Base-by-base conservation (phyloP, 2,888 invertebrate genomes). In the Dynastes tityus region DNA sequence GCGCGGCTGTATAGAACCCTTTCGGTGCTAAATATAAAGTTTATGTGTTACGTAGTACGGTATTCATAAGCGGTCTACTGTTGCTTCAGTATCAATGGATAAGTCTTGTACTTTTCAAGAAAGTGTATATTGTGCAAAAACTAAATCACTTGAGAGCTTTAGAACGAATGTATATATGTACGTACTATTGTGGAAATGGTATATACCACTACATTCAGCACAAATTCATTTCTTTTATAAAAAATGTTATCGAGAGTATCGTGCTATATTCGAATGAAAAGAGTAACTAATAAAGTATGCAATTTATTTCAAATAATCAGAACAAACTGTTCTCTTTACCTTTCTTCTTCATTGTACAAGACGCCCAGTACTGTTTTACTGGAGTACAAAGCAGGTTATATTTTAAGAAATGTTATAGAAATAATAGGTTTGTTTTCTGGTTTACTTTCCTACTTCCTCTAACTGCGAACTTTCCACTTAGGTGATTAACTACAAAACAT, bases 41-140 rank as follows among this genome's bases (percentile, higher is more conserved):
- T 74, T 74, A 73, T 61, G 61, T 61, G 73, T 61, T 71, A 58
- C 37, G 55, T 32, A 6, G 29, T 49, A 13, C 22, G 45, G 73
- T 61, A 61, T 74, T 74, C 61, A 74, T 74, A 74, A 74, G 61
- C 61, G 61, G 13, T 40, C 29, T 49, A 74, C 45, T 74, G 71
- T 71, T 55, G 70, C 40, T 45, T 27, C 40, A 27, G 61, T 61
- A 61, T 40, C 61, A 40, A 74, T 74, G 73, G 73, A 63, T 61
- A 74, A 74, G 16, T 74, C 73, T 74, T 74, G 73, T 74, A 61
- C 40, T 29, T 68, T 27, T 51, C 51, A 68, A 68, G 51, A 68
- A 68, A 68, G 27, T 63, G 63, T 63, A 63, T 32, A 37, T 37
- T 37, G 64, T 40, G 37, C 40, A 11, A 40, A 40, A 11, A 9